A percentile compares a stretch with the other conserved stretches of the same genome.
These are phyloP conservation scores for Protodeltote pygarga DNA, from an alignment of 2,888 invertebrate genomes.

Conservation along the genomic window DNA sequence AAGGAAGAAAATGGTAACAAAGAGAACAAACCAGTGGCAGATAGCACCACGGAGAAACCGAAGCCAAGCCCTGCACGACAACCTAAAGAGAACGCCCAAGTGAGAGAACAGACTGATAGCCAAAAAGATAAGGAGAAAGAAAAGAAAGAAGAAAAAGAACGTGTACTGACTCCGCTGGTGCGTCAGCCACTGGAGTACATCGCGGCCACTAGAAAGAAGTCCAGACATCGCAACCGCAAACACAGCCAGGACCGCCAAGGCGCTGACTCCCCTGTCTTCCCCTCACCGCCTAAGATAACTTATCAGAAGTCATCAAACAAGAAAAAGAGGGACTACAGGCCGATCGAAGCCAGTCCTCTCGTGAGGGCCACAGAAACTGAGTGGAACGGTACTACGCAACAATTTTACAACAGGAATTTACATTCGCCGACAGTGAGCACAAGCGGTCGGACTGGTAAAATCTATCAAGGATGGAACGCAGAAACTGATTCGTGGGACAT, in stretches of 20 bases:
- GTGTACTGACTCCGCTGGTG: slow-evolving; percentile 88
- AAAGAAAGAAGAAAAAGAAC: slow-evolving; percentile 76
- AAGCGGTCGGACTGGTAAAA: slow-evolving; percentile 80
- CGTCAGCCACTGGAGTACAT: slow-evolving; percentile 92
- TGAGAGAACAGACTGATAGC: slow-evolving; percentile 50
- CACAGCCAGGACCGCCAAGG: slow-evolving; percentile 88
- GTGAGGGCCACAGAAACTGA: slow-evolving; percentile 74
- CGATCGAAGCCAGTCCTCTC: slow-evolving; percentile 84
- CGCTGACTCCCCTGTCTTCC: slow-evolving; percentile 90
- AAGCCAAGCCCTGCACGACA: slow-evolving; percentile 47
- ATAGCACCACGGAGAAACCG: slow-evolving; percentile 64
- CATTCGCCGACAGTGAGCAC: slow-evolving; percentile 88
- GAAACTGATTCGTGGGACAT: slow-evolving; percentile 83
- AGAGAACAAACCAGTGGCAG: slow-evolving; percentile 72
- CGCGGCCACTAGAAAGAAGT: slow-evolving; percentile 90
- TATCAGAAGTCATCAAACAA: slow-evolving; percentile 87
- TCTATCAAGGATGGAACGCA: slow-evolving; percentile 82
- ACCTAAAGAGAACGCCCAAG: slow-evolving; percentile 58
- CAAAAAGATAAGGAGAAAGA: slow-evolving; percentile 55
- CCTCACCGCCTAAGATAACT: slow-evolving; percentile 89
- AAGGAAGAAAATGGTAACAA: slow-evolving; percentile 70
- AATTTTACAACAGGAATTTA: slow-evolving; percentile 89
- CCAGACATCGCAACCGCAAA: slow-evolving; percentile 89
- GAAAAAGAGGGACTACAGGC: slow-evolving; percentile 87
- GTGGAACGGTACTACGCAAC: slow-evolving; percentile 91